Evolutionary conservation across 2,113 vertebrate genomes (phyloP), one percentile per base, ranked within the genome.

Genomic region (Origma solitaria): DNA sequence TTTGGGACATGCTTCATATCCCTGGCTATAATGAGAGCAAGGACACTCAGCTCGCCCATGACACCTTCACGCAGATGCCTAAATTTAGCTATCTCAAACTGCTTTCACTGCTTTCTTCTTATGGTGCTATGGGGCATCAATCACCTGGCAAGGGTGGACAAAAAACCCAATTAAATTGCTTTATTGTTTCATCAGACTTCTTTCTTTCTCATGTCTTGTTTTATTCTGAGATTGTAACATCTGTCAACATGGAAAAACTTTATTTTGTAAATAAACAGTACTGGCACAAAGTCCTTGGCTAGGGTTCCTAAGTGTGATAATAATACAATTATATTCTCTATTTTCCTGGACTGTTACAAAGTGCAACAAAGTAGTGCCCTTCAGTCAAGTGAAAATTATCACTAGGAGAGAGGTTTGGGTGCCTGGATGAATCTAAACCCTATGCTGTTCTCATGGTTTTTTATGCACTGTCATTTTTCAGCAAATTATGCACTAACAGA

Each of bases 1-100:
- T 44, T 8, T 81, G 47, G 22, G 30, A 21, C n/a, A 31, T 1
- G 0, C 2, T 25, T 62, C 1, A 0, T 4, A 33, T 21, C 20
- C 31, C 42, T 13, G 5, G 16, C 5, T 61, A 2, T 33, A 40
- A n/a, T 3, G 25, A 13, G 17, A 80, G 3, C 11, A 37, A 7
- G 11, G 45, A 37, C 15, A n/a, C 18, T n/a, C 49, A 40, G 9
- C 13, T 73, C 40, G 37, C n/a, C 30, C 18, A n/a, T 60, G 40
- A 69, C 6, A 31, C 5, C 31, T 69, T 76, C 15, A 57, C 27
- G 42, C 5, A 45, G 13, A n/a, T n/a, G 9, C 4, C 35, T 35
- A 47, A 37, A 77, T 81, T 37, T 35, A 93, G 18, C 9, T 13
- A 5, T 30, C 20, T n/a, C 53, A 68, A 61, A 27, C 15, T 37